Evolutionary conservation across 2,797 vertebrate species (phyloP), one percentile per base, ranked within the genome.

Genomic region (Malacoraja senta): DNA sequence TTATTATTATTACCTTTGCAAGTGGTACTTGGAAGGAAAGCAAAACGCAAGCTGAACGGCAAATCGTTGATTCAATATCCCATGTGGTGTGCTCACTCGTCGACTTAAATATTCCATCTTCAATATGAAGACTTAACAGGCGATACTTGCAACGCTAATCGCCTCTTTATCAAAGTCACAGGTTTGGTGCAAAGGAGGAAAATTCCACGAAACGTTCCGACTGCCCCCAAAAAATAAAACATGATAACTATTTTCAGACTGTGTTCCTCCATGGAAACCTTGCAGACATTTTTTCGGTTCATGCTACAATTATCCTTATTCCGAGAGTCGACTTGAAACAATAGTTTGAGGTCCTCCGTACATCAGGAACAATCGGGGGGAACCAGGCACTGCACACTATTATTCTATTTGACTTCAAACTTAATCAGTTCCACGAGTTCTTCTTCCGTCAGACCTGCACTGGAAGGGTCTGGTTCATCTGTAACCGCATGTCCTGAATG

Each of bases 401-500:
- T 96, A 96, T 96, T 96, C 96, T 96, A 95, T 95, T 95, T 96
- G 95, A 95, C 80, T 92, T 92, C 83, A 94, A 95, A 95, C 93
- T 63, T 72, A 95, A 95, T 94, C 79, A 95, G 94, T 94, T 94
- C 93, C 96, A 96, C 44, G 95, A 96, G 96, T 97, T 95, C 95
- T 94, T 93, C 44, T 95, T 95, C 65, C 96, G 95, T 99, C 98
- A 99, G 97, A 99, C 98, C 97, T 99, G 98, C 95, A 99, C 98
- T 0, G 98, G 98, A 95, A 99, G 97, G 0, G 98, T 99, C 97
- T 99, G 98, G 97, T 99, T 99, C 98, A 99, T 99, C 96, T 99
- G 98, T 96, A 99, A 96, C 96, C 98, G 97, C 98, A 99, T 99
- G 96, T 99, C 98, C 97, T 99, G 98, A 97, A 99, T 99, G 95